A percentile compares a stretch with the other conserved stretches of the same genome.
Conservation (phyloP, 2,113 vertebrate genomes). For the Cyprinus carpio region DNA sequence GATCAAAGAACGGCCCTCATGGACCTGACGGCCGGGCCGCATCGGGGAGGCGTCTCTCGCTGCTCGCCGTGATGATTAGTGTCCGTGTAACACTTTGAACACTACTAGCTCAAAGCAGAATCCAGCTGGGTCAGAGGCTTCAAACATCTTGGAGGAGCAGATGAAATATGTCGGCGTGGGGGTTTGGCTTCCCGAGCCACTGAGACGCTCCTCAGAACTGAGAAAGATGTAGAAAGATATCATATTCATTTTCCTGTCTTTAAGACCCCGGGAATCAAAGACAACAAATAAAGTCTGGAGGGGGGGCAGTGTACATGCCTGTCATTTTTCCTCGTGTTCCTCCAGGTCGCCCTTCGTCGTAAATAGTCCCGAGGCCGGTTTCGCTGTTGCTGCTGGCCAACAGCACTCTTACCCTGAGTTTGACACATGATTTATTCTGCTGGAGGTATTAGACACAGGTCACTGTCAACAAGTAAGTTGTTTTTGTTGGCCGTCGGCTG, state of each 20-base stretch:
- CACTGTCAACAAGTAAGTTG: conserved; percentile 50
- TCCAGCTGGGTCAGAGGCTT: conserved; percentile 78
- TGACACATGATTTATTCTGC: conserved; percentile 37
- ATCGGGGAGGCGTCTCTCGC: conserved; percentile 67
- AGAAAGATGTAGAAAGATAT: conserved; percentile 78
- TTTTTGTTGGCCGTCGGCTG: conserved; percentile 45
- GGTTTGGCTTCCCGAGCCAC: conserved; percentile 69
- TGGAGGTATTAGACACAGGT: conserved; percentile 37
- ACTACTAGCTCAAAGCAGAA: conserved; percentile 70
- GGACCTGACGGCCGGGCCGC: conserved; percentile 67
- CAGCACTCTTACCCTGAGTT: conserved; percentile 39
- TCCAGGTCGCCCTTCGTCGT: conserved; percentile 58
- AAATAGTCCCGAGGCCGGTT: conserved; percentile 34
- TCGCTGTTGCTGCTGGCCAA: conserved; percentile 10
- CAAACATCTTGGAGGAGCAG: conserved; percentile 67
- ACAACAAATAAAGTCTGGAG: conserved; percentile 78
- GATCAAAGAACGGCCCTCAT: conserved; percentile 76
- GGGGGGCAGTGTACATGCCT: conserved; percentile 70
- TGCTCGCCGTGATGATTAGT: conserved; percentile 74
- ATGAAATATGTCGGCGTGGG: conserved; percentile 59
- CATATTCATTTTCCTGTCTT: conserved; percentile 71
- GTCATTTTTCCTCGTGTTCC: conserved; percentile 70
- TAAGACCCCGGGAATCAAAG: conserved; percentile 78
- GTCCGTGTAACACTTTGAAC: conserved; percentile 74
- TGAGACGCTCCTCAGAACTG: conserved; percentile 72